Evolutionary conservation across 2,888 invertebrate species (phyloP).

Genomic region (Deilephila elpenor): DNA sequence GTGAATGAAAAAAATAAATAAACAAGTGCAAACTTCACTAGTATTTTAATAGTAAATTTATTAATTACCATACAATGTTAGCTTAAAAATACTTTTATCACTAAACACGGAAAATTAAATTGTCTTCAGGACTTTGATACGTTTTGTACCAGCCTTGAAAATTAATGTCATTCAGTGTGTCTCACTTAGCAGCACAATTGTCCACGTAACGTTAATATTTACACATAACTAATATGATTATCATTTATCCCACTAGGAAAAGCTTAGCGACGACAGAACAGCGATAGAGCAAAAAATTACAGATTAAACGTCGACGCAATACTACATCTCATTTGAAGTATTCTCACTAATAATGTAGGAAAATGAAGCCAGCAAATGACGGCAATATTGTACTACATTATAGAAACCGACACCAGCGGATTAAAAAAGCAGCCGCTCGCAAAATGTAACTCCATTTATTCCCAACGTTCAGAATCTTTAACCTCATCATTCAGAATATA

Average conservation of each 20-base stretch:
- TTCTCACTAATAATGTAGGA: not conserved
- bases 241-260: not conserved
- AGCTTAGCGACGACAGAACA: not conserved
- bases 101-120: conserved; percentile 15
- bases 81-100: conserved; percentile 35
- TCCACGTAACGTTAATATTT: conserved; percentile 28
- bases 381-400: not conserved
- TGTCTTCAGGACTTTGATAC: not conserved
- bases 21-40: conserved; percentile 31
- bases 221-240: conserved; percentile 12
- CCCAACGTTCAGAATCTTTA: too few species aligned
- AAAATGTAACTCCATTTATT: too few species aligned
- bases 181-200: conserved; percentile 11
- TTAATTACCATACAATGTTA: conserved; percentile 38
- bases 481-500: not conserved
- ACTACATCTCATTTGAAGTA: not conserved
- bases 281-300: not conserved
- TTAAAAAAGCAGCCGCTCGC: too few species aligned
- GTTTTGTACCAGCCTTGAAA: not conserved
- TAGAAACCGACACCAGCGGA: not conserved
- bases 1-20: not conserved
- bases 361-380: not conserved
- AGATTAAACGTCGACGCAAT: not conserved
- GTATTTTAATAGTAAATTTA: conserved; percentile 45
- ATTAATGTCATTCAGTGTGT: not conserved